Percentiles rank a stretch among this genome's conserved stretches.
Conservation (phyloP, 2,888 invertebrate genomes). For the Drepanosiphum platanoidis region DNA sequence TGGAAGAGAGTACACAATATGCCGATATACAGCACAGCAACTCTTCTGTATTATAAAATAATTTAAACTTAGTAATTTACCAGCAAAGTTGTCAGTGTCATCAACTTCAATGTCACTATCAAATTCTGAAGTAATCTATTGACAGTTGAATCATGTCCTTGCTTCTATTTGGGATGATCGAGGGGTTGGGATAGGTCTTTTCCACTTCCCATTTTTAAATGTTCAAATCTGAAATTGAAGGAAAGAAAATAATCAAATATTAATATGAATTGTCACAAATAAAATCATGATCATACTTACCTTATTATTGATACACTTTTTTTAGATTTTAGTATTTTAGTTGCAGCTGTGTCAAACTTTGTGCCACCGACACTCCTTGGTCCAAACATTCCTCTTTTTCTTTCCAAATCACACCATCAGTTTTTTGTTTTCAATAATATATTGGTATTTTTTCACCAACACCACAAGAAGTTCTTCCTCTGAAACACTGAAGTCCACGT, state of each 20-base stretch:
- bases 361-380: not conserved
- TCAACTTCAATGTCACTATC: not conserved
- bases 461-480: slow-evolving; percentile 14
- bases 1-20: not conserved
- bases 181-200: not conserved
- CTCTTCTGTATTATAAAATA: too few species aligned
- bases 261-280: not conserved
- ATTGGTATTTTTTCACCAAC: slow-evolving; percentile 5
- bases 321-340: not conserved
- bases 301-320: slow-evolving; percentile 9
- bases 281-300: not conserved
- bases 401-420: slow-evolving; percentile 1
- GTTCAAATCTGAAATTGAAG: slow-evolving; percentile 16
- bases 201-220: slow-evolving; percentile 6
- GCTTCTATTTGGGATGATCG: not conserved
- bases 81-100: not conserved
- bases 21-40: too few species aligned
- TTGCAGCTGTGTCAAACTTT: not conserved
- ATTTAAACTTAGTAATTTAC: not conserved
- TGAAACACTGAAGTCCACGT: not conserved
- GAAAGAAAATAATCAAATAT: not conserved
- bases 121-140: not conserved
- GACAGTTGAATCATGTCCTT: slow-evolving; percentile 4
- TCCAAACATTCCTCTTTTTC: slow-evolving; percentile 4
- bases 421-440: not conserved